Conservation (phyloP, 1,140 invertebrate species). For the Macrobrachium rosenbergii region DNA sequence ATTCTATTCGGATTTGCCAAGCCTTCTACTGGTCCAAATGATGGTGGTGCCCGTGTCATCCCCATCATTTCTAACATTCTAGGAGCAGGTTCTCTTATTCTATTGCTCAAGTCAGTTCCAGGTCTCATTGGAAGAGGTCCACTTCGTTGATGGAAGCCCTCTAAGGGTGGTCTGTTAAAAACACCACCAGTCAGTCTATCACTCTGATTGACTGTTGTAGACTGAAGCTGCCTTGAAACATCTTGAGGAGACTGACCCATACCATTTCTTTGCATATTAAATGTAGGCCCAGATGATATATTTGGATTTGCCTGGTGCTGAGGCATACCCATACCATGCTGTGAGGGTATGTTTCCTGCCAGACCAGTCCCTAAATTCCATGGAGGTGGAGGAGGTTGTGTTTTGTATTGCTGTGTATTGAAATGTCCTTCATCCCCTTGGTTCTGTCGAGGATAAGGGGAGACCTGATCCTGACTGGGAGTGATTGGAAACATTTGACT, state of each 20-base stretch:
- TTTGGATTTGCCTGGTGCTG: slow-evolving; percentile 34
- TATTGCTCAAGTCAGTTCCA: slow-evolving; percentile 12
- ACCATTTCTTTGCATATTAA: slow-evolving; percentile 34
- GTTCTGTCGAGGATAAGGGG: slow-evolving; percentile 33
- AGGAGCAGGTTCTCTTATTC: slow-evolving; percentile 48
- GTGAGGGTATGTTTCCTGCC: slow-evolving; percentile 33
- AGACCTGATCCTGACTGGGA: slow-evolving; percentile 32
- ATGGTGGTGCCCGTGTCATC: slow-evolving; percentile 45
- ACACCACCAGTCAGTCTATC: slow-evolving; percentile 41
- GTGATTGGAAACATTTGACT: slow-evolving; percentile 35
- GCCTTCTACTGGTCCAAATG: slow-evolving; percentile 50
- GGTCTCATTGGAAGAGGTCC: slow-evolving; percentile 46
- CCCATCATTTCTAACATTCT: slow-evolving; percentile 57
- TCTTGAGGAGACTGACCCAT: slow-evolving; percentile 47
- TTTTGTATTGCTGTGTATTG: slow-evolving; percentile 20
- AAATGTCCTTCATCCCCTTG: slow-evolving; percentile 39
- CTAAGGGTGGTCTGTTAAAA: slow-evolving; percentile 51
- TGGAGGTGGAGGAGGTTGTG: slow-evolving; percentile 24
- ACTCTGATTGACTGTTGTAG: slow-evolving; percentile 23
- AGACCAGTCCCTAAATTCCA: slow-evolving; percentile 31
- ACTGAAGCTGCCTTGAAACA: slow-evolving; percentile 39
- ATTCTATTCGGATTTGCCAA: slow-evolving; percentile 32
- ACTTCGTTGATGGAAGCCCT: slow-evolving; percentile 54
- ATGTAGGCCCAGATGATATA: slow-evolving; percentile 27
- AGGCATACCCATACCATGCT: slow-evolving; percentile 8